Conservation (phyloP, 1,140 invertebrate species). For the Rhopalosiphum padi region DNA sequence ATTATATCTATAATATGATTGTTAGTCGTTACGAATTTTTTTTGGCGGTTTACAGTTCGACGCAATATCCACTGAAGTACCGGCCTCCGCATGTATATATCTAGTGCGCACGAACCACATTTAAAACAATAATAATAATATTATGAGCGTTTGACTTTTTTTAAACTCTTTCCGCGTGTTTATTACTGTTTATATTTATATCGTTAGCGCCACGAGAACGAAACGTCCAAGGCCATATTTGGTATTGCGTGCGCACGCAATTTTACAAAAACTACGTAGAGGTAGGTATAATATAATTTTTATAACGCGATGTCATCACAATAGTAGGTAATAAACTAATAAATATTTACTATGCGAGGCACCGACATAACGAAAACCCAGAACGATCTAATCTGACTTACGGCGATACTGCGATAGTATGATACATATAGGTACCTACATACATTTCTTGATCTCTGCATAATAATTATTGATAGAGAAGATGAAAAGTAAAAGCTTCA, state of each 20-base stretch:
- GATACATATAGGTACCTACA: neutral
- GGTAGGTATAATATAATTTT: no score
- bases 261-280: neutral
- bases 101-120: neutral
- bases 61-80: neutral
- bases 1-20: no score
- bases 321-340: neutral
- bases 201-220: neutral
- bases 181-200: neutral
- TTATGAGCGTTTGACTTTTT: neutral
- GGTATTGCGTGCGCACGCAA: neutral
- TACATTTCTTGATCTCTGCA: no score
- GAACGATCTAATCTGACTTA: neutral
- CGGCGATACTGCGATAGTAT: neutral
- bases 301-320: neutral
- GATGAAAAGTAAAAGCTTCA: no score
- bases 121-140: slow-evolving; percentile 13
- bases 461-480: no score
- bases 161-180: neutral
- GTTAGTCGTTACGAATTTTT: neutral
- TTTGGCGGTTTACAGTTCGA: neutral
- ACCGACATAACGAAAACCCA: neutral
- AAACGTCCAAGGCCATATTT: neutral
- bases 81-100: neutral
- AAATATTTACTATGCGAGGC: no score